These are phyloP conservation scores for Tricholauxania praeusta DNA, from an alignment of 2,888 invertebrate species.

Conservation along the genomic window DNA sequence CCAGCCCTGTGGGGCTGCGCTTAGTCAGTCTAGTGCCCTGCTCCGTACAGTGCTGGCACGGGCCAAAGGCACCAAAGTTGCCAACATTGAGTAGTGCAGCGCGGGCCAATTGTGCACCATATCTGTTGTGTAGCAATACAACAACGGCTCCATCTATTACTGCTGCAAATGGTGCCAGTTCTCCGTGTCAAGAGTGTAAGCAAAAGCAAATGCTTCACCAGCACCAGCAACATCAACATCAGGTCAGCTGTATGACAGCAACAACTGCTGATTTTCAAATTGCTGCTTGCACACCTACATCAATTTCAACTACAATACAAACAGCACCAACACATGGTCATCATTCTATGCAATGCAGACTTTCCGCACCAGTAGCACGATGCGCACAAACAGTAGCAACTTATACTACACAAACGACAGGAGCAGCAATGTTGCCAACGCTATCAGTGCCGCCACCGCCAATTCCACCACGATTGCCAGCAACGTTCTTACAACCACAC, in stretches of 20 bases:
- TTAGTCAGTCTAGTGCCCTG: conserved; percentile 64
- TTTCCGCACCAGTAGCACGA: neutral
- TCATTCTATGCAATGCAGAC: conserved; percentile 22
- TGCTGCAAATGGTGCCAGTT: neutral
- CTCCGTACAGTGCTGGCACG: conserved; percentile 61
- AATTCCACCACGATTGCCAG: conserved; percentile 2
- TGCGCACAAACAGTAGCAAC: neutral
- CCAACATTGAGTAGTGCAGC: conserved; percentile 48
- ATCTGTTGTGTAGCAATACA: conserved; percentile 46
- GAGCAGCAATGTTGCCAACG: neutral
- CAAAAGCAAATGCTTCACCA: conserved; percentile 47
- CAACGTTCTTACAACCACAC: conserved; percentile 13
- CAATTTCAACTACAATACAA: conserved; percentile 25
- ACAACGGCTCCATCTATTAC: conserved; percentile 38
- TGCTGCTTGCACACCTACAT: conserved; percentile 7
- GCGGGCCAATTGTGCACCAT: conserved; percentile 58
- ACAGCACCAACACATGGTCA: conserved; percentile 35
- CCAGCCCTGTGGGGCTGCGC: conserved; percentile 64
- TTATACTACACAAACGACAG: conserved; percentile 5
- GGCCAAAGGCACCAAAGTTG: conserved; percentile 60
- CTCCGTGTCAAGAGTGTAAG: conserved; percentile 50
- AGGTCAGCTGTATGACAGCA: conserved; percentile 11
- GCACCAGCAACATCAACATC: conserved; percentile 38
- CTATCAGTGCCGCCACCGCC: conserved; percentile 28
- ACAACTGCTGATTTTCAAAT: neutral